These are phyloP conservation scores for Fragum sueziense DNA, from an alignment of 2,888 invertebrate genomes.

Conservation along the genomic window DNA sequence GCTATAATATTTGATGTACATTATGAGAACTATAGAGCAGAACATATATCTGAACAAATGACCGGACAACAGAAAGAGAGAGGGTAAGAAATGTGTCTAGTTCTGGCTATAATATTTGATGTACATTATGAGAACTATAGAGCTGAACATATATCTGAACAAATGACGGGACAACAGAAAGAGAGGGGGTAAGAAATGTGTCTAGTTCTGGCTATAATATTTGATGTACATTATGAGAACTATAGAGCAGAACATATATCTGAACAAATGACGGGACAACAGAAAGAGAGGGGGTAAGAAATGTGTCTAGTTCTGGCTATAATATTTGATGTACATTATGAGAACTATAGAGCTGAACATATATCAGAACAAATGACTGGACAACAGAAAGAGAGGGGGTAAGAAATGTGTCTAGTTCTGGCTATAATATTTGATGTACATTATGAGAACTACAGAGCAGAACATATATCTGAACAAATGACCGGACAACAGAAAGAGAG, in stretches of 20 bases:
- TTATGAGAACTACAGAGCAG: slow-evolving; percentile 89
- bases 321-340: slow-evolving; percentile 83
- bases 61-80: slow-evolving; percentile 53
- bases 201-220: too few species aligned
- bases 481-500: slow-evolving; percentile 55
- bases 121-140: slow-evolving; percentile 87
- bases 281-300: slow-evolving; percentile 45
- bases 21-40: slow-evolving; percentile 89
- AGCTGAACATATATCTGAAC: slow-evolving; percentile 93
- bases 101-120: too few species aligned
- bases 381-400: slow-evolving; percentile 47
- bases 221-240: slow-evolving; percentile 83
- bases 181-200: slow-evolving; percentile 48
- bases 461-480: slow-evolving; percentile 89
- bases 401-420: background rate
- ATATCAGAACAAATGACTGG: slow-evolving; percentile 86
- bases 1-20: too few species aligned
- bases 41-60: slow-evolving; percentile 89
- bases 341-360: slow-evolving; percentile 93
- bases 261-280: slow-evolving; percentile 72
- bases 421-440: slow-evolving; percentile 77
- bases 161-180: slow-evolving; percentile 66
- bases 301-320: too few species aligned
- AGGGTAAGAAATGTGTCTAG: too few species aligned
- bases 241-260: slow-evolving; percentile 97